These are phyloP conservation scores for Drosophila robusta DNA, from an alignment of 2,888 invertebrate species.

Conservation along the genomic window DNA sequence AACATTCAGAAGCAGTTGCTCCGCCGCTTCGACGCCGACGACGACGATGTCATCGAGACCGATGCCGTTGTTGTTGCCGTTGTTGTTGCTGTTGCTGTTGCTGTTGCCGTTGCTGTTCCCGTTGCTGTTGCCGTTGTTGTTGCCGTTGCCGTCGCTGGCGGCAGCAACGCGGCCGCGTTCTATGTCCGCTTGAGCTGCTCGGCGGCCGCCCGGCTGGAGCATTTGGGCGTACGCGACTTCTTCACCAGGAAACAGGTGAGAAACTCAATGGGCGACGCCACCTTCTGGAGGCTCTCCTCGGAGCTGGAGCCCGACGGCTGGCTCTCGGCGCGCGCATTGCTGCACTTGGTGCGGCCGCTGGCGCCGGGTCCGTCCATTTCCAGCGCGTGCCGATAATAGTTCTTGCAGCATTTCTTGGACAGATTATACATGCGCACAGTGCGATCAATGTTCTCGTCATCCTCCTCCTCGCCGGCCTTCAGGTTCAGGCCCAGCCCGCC, in stretches of 20 bases:
- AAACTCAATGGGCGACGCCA: slow-evolving; percentile 83
- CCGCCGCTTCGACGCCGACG: slow-evolving; percentile 61
- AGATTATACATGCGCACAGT: slow-evolving; percentile 83
- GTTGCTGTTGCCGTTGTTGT: slow-evolving; percentile 29
- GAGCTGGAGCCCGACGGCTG: slow-evolving; percentile 77
- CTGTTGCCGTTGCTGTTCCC: background rate
- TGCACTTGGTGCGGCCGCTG: slow-evolving; percentile 57
- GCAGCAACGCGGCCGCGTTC: slow-evolving; percentile 75
- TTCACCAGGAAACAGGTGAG: slow-evolving; percentile 83
- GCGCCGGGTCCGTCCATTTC: slow-evolving; percentile 65
- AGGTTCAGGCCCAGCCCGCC: slow-evolving; percentile 67
- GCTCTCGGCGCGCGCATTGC: slow-evolving; percentile 53
- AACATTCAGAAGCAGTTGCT: slow-evolving; percentile 78
- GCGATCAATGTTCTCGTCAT: slow-evolving; percentile 82
- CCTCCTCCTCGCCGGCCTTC: slow-evolving; percentile 68
- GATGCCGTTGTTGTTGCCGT: slow-evolving; percentile 26
- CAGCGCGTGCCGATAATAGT: slow-evolving; percentile 79
- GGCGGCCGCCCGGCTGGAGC: slow-evolving; percentile 23
- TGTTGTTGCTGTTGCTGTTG: slow-evolving; percentile 14
- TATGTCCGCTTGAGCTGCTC: slow-evolving; percentile 77
- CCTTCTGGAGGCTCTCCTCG: slow-evolving; percentile 84
- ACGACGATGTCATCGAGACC: slow-evolving; percentile 38
- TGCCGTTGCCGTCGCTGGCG: slow-evolving; percentile 38
- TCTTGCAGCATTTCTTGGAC: slow-evolving; percentile 84
- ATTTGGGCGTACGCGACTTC: slow-evolving; percentile 80